These are phyloP conservation scores for Nannoperca australis DNA, from an alignment of 2,797 vertebrate species.

Conservation along the genomic window DNA sequence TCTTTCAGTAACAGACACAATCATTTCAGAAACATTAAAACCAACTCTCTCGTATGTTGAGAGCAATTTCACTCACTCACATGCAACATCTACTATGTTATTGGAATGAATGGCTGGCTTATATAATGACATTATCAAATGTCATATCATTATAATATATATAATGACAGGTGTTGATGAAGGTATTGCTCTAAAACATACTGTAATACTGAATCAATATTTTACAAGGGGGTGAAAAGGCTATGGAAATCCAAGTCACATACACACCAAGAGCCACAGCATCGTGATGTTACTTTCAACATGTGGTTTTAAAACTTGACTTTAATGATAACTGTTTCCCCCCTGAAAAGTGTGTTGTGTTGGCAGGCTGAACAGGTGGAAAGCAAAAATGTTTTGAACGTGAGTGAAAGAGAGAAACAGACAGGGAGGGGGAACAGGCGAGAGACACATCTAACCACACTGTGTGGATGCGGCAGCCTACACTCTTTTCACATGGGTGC, in stretches of 20 bases:
- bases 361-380: not conserved
- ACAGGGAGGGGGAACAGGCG: not conserved
- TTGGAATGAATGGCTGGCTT: not conserved
- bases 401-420: not conserved
- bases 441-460: constrained; percentile 8
- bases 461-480: not conserved
- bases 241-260: not conserved
- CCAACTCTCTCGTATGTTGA: not conserved
- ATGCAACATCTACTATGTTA: not conserved
- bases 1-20: not conserved
- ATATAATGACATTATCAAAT: no score
- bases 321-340: not conserved
- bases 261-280: not conserved
- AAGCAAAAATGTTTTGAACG: not conserved
- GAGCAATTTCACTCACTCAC: not conserved
- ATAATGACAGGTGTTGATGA: not conserved
- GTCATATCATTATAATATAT: no score
- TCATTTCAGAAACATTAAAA: not conserved
- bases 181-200: not conserved
- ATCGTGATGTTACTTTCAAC: not conserved
- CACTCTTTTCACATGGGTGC: constrained; percentile 55
- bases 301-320: not conserved
- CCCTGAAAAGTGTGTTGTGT: not conserved
- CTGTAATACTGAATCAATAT: not conserved
- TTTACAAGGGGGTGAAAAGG: not conserved